Conservation (phyloP, 2,113 vertebrate species). For the Urocynchramus pylzowi region DNA sequence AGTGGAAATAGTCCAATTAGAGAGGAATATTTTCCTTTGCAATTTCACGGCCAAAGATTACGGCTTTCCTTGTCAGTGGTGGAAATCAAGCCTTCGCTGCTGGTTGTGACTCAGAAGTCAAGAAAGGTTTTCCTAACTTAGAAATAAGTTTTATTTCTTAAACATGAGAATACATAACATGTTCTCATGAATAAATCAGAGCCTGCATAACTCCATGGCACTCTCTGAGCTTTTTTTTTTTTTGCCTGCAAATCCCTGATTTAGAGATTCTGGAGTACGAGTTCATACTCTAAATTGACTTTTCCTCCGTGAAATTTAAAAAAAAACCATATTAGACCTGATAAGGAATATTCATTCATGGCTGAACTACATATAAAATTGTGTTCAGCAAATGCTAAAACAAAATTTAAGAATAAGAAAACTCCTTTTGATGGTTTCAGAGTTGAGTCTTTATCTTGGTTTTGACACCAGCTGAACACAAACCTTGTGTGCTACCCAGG, state of each 20-base stretch:
- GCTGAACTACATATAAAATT: background rate
- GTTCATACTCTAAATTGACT: background rate
- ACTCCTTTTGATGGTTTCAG: background rate
- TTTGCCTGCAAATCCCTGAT: background rate
- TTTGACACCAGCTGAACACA: background rate
- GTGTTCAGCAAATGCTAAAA: background rate
- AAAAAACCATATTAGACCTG: background rate
- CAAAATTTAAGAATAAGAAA: background rate
- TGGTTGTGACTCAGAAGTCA: background rate
- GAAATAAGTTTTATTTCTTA: background rate
- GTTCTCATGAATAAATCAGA: background rate
- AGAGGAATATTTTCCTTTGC: constrained; percentile 15
- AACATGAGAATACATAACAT: background rate
- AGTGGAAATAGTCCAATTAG: constrained; percentile 64
- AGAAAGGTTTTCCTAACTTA: background rate
- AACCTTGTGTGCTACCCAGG: background rate
- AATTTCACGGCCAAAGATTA: constrained; percentile 5
- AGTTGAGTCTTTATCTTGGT: background rate
- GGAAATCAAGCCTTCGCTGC: constrained; percentile 1
- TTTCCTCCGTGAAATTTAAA: background rate
- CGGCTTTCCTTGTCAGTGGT: background rate
- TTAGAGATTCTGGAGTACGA: background rate
- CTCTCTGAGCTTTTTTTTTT: background rate
- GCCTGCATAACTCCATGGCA: background rate
- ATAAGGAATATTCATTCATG: background rate